Conservation (phyloP, 2,888 invertebrate species). For the Heliothis peltigera region DNA sequence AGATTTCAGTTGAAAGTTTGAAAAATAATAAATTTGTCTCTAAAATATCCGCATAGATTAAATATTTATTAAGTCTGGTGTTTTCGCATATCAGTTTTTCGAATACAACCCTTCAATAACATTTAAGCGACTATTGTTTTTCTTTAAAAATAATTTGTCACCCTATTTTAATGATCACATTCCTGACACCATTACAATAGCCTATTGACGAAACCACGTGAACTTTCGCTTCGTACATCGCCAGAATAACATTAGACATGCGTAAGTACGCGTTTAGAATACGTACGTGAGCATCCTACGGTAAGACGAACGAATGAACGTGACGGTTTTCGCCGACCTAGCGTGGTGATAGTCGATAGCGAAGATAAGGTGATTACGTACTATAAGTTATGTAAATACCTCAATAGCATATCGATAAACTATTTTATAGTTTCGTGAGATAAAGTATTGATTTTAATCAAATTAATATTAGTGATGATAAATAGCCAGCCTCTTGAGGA, state of each 20-base stretch:
- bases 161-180: slow-evolving; percentile 11
- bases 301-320: slow-evolving; percentile 37
- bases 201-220: slow-evolving; percentile 43
- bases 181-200: slow-evolving; percentile 39
- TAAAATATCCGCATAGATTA: no score
- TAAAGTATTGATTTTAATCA: slow-evolving; percentile 17
- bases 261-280: slow-evolving; percentile 39
- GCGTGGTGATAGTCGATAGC: slow-evolving; percentile 19
- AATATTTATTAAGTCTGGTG: no score
- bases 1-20: no score
- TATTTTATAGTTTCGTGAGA: slow-evolving; percentile 10
- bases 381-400: slow-evolving; percentile 41
- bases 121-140: no score
- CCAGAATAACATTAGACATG: slow-evolving; percentile 52
- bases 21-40: no score
- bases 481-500: slow-evolving; percentile 8
- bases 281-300: slow-evolving; percentile 41
- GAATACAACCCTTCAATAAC: no score
- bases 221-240: slow-evolving; percentile 58
- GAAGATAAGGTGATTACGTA: slow-evolving; percentile 34
- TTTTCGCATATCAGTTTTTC: no score
- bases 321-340: slow-evolving; percentile 44
- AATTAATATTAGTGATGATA: not conserved
- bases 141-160: no score
- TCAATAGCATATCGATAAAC: slow-evolving; percentile 13